Evolutionary conservation across 2,797 vertebrate genomes (phyloP).

Genomic region (Cryptoblepharus egeriae): DNA sequence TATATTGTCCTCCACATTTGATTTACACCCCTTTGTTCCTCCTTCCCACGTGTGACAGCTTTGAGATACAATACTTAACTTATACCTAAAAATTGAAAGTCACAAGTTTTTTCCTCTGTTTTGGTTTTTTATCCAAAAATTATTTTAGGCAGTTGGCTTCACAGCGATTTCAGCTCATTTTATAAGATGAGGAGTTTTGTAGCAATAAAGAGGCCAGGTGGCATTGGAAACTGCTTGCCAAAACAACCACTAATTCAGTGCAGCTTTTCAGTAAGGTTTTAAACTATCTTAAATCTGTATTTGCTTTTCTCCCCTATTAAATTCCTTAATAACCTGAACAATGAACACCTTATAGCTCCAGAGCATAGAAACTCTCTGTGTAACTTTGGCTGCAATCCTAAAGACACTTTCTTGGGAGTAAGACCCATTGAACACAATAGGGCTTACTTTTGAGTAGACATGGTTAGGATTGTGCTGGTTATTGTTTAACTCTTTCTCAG

Average conservation of each 20-base stretch:
- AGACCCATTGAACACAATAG: too few species aligned
- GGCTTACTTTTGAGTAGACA: too few species aligned
- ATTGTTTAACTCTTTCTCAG: not conserved
- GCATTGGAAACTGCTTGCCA: constrained; percentile 23
- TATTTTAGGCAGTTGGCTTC: fast-evolving
- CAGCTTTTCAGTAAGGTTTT: fast-evolving
- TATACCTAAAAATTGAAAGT: not conserved
- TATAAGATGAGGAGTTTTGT: constrained; percentile 26
- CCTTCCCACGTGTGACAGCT: not conserved
- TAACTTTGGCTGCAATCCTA: too few species aligned
- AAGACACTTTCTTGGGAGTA: too few species aligned
- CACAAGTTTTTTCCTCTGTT: not conserved
- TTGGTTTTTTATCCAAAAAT: constrained; percentile 21
- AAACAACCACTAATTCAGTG: constrained; percentile 28
- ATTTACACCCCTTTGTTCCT: too few species aligned
- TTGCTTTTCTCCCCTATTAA: constrained; percentile 31
- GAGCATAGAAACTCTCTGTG: constrained; percentile 15
- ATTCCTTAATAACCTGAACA: constrained; percentile 25
- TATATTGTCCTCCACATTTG: not conserved
- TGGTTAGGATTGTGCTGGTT: too few species aligned
- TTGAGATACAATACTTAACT: not conserved
- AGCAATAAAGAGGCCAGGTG: not conserved
- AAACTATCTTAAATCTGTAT: not conserved
- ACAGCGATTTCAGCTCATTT: constrained; percentile 28
- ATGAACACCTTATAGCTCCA: not conserved